phyloP scores from a whole-genome alignment of 1,140 invertebrate genomes.

The Hylyphantes graminicola region DNA sequence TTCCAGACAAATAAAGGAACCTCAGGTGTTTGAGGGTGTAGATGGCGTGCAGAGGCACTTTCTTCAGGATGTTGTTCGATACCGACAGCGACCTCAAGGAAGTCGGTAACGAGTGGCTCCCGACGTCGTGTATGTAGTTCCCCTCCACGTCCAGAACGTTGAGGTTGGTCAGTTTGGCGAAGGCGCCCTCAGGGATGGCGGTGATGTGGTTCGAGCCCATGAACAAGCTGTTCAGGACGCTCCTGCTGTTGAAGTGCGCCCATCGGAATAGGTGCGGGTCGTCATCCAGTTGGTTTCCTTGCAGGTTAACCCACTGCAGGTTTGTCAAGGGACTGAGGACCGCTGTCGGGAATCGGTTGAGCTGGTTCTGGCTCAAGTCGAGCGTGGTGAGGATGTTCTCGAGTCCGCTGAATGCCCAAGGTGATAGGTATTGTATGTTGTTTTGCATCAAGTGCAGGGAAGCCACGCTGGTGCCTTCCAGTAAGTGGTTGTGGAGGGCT shows the following conservation, averaged over 20 bases:
- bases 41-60: conserved; percentile 75
- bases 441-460: conserved; percentile 72
- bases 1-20: conserved; percentile 84
- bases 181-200: conserved; percentile 59
- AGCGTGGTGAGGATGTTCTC: conserved; percentile 81
- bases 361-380: conserved; percentile 83
- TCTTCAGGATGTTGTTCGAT: conserved; percentile 80
- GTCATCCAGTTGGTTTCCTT: conserved; percentile 81
- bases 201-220: conserved; percentile 61
- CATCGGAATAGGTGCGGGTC: conserved; percentile 65
- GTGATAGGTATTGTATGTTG: conserved; percentile 69
- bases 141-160: conserved; percentile 60
- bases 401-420: conserved; percentile 72
- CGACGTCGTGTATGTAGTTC: conserved; percentile 62
- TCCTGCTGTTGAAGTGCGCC: conserved; percentile 23
- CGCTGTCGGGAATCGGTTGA: conserved; percentile 74
- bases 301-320: conserved; percentile 80
- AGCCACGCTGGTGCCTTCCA: conserved; percentile 69
- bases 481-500: conserved; percentile 70
- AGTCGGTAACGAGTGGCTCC: conserved; percentile 60
- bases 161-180: conserved; percentile 55
- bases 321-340: conserved; percentile 77
- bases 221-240: conserved; percentile 57
- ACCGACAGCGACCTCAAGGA: conserved; percentile 82
- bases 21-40: conserved; percentile 69